A percentile compares a stretch with the other conserved stretches of the same genome.
phyloP scores from a whole-genome alignment of 2,888 invertebrate species.

The Drosophila paracracens region DNA sequence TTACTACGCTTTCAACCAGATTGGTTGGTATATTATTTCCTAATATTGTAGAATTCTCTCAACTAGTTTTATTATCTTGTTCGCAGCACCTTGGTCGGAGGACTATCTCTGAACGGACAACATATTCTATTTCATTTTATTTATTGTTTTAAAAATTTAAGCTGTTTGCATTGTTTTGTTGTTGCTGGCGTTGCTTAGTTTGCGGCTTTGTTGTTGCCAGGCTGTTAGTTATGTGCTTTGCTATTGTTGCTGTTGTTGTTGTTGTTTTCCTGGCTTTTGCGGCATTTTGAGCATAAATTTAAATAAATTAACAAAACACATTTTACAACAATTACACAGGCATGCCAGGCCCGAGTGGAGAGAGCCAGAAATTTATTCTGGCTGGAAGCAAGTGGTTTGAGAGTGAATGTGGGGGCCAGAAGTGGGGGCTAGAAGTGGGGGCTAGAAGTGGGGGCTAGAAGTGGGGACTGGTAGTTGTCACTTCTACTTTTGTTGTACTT shows the following conservation, averaged over 20 bases:
- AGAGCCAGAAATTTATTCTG: slow-evolving; percentile 2
- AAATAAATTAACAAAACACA: slow-evolving; percentile 79
- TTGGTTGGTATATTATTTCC: slow-evolving; percentile 7
- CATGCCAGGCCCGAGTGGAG: slow-evolving; percentile 18
- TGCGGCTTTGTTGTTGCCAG: slow-evolving; percentile 47
- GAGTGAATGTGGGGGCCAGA: background rate
- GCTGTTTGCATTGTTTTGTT: slow-evolving; percentile 46
- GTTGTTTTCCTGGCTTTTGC: slow-evolving; percentile 33
- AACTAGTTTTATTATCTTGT: slow-evolving; percentile 34
- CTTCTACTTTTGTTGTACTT: slow-evolving; percentile 57
- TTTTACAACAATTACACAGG: slow-evolving; percentile 69
- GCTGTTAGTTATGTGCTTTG: slow-evolving; percentile 37
- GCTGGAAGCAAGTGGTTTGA: background rate
- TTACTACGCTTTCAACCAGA: background rate
- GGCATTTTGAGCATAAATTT: slow-evolving; percentile 70
- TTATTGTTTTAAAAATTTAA: slow-evolving; percentile 67
- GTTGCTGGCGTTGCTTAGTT: slow-evolving; percentile 46
- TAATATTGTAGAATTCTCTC: slow-evolving; percentile 21
- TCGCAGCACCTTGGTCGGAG: slow-evolving; percentile 12
- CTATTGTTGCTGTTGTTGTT: slow-evolving; percentile 19
- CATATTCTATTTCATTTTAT: slow-evolving; percentile 67
- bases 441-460: background rate
- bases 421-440: slow-evolving; percentile 5
- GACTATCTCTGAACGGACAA: slow-evolving; percentile 16
- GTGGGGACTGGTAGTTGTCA: slow-evolving; percentile 32